These are phyloP conservation scores for Ormyrus rosae DNA, from an alignment of 2,888 invertebrate genomes.

Conservation along the genomic window DNA sequence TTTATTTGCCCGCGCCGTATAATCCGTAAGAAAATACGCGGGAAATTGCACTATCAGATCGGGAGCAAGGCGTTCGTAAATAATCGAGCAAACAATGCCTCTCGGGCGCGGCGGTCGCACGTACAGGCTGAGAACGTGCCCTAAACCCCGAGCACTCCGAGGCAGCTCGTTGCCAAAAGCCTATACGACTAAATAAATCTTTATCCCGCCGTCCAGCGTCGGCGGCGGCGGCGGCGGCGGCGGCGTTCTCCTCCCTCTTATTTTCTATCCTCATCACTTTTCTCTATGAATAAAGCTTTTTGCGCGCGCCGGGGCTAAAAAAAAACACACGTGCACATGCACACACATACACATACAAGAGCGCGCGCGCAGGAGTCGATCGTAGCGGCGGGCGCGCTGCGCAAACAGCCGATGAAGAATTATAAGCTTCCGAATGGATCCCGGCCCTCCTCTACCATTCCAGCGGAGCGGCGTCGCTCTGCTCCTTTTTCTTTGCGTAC, in stretches of 20 bases:
- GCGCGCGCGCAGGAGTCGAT: not conserved
- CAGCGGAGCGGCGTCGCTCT: not conserved
- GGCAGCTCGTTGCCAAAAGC: not conserved
- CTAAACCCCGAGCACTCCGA: not conserved
- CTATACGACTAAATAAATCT: conserved; percentile 45
- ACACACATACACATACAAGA: too few relatives aligned
- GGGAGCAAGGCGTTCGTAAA: too few relatives aligned
- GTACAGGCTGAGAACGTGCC: conserved; percentile 2
- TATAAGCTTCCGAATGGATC: conserved; percentile 58
- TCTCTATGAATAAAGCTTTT: conserved; percentile 40
- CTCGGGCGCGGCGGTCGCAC: not conserved
- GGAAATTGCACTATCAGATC: too few relatives aligned
- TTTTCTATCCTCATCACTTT: conserved; percentile 33
- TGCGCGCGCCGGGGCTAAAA: conserved; percentile 19
- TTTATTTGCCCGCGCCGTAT: too few relatives aligned
- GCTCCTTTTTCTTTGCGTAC: conserved; percentile 34
- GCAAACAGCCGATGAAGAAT: conserved; percentile 61
- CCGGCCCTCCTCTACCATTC: not conserved
- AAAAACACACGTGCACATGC: not conserved
- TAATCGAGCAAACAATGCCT: conserved; percentile 6
- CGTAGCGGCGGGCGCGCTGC: conserved; percentile 18
- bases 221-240: too few relatives aligned
- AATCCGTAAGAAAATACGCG: too few relatives aligned
- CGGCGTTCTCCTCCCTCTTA: not conserved
- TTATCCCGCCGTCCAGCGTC: not conserved